These are phyloP conservation scores for Scolanthus callimorphus DNA, from an alignment of 92 coral and sea anemone genomes.

Conservation along the genomic window DNA sequence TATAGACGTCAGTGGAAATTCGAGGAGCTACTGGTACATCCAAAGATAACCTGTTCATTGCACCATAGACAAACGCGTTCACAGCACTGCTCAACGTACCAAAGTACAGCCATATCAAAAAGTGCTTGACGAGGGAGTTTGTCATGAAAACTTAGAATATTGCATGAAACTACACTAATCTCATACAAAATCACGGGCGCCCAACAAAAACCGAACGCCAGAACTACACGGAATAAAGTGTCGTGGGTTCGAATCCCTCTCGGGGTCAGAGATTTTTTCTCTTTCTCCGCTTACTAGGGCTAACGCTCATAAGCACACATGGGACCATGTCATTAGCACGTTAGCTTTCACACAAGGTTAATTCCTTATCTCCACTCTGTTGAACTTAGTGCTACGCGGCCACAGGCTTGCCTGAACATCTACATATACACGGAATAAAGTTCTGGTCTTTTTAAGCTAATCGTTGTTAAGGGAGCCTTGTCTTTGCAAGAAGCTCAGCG, in stretches of 20 bases:
- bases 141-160: slow-evolving; percentile 12
- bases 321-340: no score
- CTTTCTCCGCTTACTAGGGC: no score
- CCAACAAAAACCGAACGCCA: slow-evolving; percentile 29
- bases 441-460: slow-evolving; percentile 24
- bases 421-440: slow-evolving; percentile 28
- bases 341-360: no score
- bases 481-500: not conserved
- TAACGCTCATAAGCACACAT: no score
- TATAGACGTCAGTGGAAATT: no score
- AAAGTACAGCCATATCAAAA: slow-evolving; percentile 37
- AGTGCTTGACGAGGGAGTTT: slow-evolving; percentile 17
- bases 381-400: no score
- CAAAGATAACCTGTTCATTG: slow-evolving; percentile 26
- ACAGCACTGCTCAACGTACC: slow-evolving; percentile 25
- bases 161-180: slow-evolving; percentile 18
- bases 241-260: no score
- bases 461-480: no score
- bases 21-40: no score
- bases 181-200: slow-evolving; percentile 31
- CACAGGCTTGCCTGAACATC: no score
- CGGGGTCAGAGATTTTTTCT: no score
- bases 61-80: slow-evolving; percentile 41
- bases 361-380: no score
- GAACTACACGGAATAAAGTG: slow-evolving; percentile 33